phyloP scores from a whole-genome alignment of 2,113 vertebrate genomes.

The Tinamus guttatus region DNA sequence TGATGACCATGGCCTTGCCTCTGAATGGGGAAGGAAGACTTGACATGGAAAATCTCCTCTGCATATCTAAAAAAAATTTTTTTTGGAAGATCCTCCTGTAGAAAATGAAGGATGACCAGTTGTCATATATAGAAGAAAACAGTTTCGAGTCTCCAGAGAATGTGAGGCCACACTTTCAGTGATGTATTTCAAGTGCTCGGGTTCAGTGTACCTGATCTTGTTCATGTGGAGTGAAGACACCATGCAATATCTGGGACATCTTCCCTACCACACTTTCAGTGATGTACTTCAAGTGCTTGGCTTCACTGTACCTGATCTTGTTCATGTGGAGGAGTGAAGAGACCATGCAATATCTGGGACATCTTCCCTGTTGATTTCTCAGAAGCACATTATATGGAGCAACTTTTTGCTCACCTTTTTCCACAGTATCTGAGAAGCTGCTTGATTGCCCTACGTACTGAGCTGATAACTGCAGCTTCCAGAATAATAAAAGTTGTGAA shows the following conservation, averaged over 20 bases:
- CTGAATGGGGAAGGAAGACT: neutral
- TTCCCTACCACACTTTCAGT: neutral
- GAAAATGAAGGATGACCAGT: neutral
- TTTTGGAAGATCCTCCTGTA: neutral
- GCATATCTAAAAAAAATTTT: neutral
- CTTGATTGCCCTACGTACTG: neutral
- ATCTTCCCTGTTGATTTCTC: neutral
- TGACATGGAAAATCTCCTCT: neutral
- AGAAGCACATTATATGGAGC: neutral
- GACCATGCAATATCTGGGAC: too few species aligned
- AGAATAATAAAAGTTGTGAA: neutral
- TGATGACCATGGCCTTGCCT: neutral
- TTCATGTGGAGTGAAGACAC: neutral
- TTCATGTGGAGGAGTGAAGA: neutral
- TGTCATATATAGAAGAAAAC: neutral
- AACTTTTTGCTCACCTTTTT: neutral
- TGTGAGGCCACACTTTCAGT: neutral
- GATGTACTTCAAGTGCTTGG: neutral
- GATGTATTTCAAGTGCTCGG: neutral
- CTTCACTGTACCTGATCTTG: neutral
- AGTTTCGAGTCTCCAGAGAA: neutral
- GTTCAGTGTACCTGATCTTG: neutral
- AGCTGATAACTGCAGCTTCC: neutral
- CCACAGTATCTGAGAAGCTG: neutral
- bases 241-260: too few species aligned